phyloP scores from a whole-genome alignment of 2,797 vertebrate genomes.

The Alca torda region DNA sequence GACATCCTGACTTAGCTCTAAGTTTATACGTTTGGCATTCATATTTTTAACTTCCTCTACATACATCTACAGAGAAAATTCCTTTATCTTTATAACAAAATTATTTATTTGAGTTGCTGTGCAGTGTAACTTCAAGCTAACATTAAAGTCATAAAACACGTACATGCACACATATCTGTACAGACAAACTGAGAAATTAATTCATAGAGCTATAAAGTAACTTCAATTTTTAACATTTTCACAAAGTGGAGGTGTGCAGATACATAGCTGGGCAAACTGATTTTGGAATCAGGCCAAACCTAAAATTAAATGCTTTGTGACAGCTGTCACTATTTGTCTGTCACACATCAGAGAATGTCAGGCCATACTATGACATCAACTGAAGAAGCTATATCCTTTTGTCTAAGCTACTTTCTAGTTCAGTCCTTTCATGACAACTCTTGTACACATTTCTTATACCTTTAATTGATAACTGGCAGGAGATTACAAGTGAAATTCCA shows the following conservation, averaged over 20 bases:
- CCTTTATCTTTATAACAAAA: neutral
- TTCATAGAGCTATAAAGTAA: neutral
- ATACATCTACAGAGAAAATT: neutral
- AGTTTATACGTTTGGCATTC: neutral
- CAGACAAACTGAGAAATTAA: neutral
- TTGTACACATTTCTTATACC: neutral
- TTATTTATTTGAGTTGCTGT: neutral
- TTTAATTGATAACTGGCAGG: neutral
- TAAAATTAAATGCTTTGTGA: slow-evolving; percentile 37
- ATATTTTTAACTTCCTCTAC: neutral
- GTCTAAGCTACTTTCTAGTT: neutral
- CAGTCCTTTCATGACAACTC: neutral
- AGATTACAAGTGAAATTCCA: neutral
- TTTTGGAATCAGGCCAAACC: neutral
- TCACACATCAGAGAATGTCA: neutral
- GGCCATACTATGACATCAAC: neutral
- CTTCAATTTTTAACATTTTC: neutral
- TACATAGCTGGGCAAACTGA: neutral
- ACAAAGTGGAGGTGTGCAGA: neutral
- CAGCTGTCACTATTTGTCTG: slow-evolving; percentile 43
- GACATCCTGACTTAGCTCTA: neutral
- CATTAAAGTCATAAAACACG: neutral
- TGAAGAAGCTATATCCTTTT: neutral
- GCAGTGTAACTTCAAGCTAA: neutral
- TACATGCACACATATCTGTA: neutral